Conservation (phyloP, 1,140 invertebrate species). For the Drosophila willistoni region DNA sequence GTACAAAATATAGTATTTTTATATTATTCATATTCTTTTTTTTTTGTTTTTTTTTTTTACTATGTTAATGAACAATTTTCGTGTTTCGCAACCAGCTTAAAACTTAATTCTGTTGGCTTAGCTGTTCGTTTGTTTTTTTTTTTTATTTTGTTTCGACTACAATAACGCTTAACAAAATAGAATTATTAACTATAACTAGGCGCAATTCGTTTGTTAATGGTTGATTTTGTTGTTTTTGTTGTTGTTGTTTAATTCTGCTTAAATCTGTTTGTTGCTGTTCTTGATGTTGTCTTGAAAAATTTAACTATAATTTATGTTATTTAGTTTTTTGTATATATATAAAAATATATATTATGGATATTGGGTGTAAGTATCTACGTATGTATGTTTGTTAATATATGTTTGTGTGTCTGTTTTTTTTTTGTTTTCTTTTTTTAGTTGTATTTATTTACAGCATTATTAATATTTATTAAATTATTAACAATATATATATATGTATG, state of each 20-base stretch:
- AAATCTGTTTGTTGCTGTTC: conserved; percentile 26
- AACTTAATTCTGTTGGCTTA: conserved; percentile 65
- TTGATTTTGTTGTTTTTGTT: conserved; percentile 43
- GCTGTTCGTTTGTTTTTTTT: conserved; percentile 37
- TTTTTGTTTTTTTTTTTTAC: conserved; percentile 30
- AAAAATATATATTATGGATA: conserved; percentile 64
- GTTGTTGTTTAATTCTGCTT: conserved; percentile 32
- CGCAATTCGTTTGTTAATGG: conserved; percentile 62
- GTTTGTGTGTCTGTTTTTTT: conserved; percentile 15
- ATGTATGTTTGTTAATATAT: conserved; percentile 32
- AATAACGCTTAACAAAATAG: conserved; percentile 80
- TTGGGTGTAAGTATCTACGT: conserved; percentile 25
- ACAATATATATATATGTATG: conserved; percentile 47
- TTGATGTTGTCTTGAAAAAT: conserved; percentile 54
- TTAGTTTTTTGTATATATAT: conserved; percentile 78
- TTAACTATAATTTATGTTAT: conserved; percentile 68
- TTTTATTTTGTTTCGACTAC: conserved; percentile 56
- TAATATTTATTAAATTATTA: conserved; percentile 47
- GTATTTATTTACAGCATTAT: conserved; percentile 62
- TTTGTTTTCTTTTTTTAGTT: conserved; percentile 32
- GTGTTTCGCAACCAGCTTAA: conserved; percentile 56
- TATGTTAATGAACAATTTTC: conserved; percentile 68
- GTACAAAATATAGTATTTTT: conserved; percentile 73
- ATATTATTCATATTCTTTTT: conserved; percentile 23
- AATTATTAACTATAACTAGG: conserved; percentile 76